Evolutionary conservation across 35 echinoderm and acorn worm species (phyloP), one percentile per base, ranked within the genome.

Genomic region (Eucidaris tribuloides): DNA sequence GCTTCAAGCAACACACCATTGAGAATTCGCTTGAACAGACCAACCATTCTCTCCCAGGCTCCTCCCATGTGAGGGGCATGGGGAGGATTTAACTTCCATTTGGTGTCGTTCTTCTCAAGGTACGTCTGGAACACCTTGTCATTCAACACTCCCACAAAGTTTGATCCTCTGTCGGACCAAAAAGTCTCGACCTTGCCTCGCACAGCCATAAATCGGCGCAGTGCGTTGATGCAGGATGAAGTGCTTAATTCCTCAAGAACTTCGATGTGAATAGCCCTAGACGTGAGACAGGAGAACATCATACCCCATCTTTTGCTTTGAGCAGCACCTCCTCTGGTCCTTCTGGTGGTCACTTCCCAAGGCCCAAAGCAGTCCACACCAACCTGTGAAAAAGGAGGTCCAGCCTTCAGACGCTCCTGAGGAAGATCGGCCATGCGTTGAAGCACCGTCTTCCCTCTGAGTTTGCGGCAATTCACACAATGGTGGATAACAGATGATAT

Each of bases 341-440:
- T 85, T 14, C 56, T 22, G 34, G 58, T 91, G 33, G 49, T 50
- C 7, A 91, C 82, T 2, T 22, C 17, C 54, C 78, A 91, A 4
- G 88, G 88, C 7, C 88, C 88, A 36, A 92, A 92, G 20, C 80
- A 74, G 64, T 92, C 83, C 24, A 86, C 83, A 9, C 89, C 83
- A 17, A 83, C 80, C 79, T 81, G 81, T 30, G 82, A 86, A 32
- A 92, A 92, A 42, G 82, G 76, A 20, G 82, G 89, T 70, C 82
- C 77, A 38, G 19, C 65, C 31, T 33, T 87, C 3, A 92, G 58
- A 45, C 90, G 86, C 30, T 92, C 90, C 61, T 81, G 42, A 13
- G 90, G 84, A 3, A 91, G 57, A 57, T 80, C 46, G 22, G 71
- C 82, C 82, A 91, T 91, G 36, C 83, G 57, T 38, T 91, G 62